A percentile compares a stretch with the other conserved stretches of the same genome.
Conservation (phyloP, 1,140 invertebrate genomes). For the Solen grandis region DNA sequence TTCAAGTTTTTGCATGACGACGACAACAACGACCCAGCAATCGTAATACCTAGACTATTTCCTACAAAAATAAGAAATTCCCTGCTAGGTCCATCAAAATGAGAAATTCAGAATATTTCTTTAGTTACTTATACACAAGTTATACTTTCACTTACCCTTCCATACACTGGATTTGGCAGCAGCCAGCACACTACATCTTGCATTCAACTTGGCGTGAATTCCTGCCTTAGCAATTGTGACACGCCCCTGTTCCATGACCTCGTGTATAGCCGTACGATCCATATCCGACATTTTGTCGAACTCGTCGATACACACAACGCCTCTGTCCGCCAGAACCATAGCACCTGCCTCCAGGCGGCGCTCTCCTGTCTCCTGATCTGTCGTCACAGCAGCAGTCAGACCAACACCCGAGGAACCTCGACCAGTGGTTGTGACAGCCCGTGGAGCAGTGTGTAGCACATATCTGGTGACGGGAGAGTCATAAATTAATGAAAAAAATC, state of each 20-base stretch:
- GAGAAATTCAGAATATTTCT: too few species aligned
- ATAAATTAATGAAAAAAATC: conserved; percentile 2
- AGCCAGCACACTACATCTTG: conserved; percentile 97
- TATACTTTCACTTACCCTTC: conserved; percentile 90
- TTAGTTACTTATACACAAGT: too few species aligned
- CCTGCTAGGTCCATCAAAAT: too few species aligned
- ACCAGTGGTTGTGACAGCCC: conserved; percentile 98
- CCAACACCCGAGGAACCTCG: conserved; percentile 97
- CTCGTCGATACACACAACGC: conserved; percentile 99
- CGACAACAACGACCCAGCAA: too few species aligned
- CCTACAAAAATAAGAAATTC: too few species aligned
- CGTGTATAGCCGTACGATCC: conserved; percentile 99
- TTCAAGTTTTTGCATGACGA: too few species aligned
- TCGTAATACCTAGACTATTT: too few species aligned
- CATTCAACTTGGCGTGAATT: conserved; percentile 98
- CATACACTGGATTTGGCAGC: conserved; percentile 99
- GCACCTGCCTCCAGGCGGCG: conserved; percentile 96
- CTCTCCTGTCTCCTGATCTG: conserved; percentile 93
- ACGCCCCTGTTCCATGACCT: conserved; percentile 90
- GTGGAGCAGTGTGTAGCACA: conserved; percentile 95
- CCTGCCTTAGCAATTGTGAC: conserved; percentile 99
- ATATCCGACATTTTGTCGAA: conserved; percentile 99
- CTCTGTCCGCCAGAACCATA: conserved; percentile 99
- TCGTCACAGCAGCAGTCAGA: conserved; percentile 98
- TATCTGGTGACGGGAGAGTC: conserved; percentile 85